Evolutionary conservation across 2,113 vertebrate genomes (phyloP).

Genomic region (Aptenodytes patagonicus): DNA sequence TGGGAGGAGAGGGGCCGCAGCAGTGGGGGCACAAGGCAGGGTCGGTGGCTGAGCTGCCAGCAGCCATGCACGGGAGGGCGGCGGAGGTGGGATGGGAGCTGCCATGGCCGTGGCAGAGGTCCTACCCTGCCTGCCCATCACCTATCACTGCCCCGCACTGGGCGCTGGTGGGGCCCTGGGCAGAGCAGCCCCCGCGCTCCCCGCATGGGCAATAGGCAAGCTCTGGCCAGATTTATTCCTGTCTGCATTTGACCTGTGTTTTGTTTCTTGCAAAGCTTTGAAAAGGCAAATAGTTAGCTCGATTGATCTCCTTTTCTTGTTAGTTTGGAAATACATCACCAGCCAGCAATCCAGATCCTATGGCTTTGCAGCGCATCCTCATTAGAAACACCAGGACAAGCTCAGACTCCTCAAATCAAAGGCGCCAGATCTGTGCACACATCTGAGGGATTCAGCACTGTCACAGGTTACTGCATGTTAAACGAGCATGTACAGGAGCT

Average conservation of each 20-base stretch:
- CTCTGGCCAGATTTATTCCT: background rate
- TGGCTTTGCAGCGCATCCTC: background rate
- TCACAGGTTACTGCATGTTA: background rate
- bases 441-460: background rate
- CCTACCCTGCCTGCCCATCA: no score
- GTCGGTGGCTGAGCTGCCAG: background rate
- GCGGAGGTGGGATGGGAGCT: background rate
- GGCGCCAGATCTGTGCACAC: background rate
- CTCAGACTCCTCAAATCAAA: background rate
- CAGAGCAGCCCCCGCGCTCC: background rate
- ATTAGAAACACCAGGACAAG: background rate
- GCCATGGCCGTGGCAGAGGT: background rate
- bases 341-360: background rate
- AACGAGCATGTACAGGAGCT: rapidly evolving
- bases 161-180: rapidly evolving
- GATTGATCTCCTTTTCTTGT: background rate
- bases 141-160: rapidly evolving
- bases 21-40: rapidly evolving
- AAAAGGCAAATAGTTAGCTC: background rate
- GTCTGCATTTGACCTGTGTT: background rate
- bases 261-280: background rate
- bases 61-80: rapidly evolving
- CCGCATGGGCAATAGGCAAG: rapidly evolving
- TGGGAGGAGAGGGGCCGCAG: background rate
- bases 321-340: background rate